These are phyloP conservation scores for Cylas formicarius DNA, from an alignment of 1,140 invertebrate genomes.

Conservation along the genomic window DNA sequence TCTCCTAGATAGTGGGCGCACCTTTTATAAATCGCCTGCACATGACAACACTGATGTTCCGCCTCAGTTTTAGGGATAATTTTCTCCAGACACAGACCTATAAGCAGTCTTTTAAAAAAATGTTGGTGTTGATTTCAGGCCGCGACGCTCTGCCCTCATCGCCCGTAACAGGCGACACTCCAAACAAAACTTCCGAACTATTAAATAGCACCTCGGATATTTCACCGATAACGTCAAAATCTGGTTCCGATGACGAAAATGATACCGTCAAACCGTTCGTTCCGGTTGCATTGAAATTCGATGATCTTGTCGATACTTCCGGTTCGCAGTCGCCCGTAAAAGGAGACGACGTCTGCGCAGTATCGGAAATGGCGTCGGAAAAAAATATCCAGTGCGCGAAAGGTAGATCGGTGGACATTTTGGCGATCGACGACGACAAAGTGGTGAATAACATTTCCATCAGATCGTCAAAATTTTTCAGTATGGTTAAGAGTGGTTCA, in stretches of 20 bases:
- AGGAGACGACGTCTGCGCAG: constrained; percentile 12
- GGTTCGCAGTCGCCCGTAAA: constrained; percentile 15
- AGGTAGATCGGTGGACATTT: no score
- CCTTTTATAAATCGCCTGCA: no score
- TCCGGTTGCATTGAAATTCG: constrained; percentile 15
- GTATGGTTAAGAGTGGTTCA: constrained; percentile 13
- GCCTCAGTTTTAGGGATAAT: no score
- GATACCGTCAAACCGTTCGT: constrained; percentile 4
- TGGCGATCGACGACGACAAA: neutral
- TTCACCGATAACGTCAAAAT: constrained; percentile 47
- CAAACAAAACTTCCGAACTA: constrained; percentile 46
- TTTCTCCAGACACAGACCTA: no score
- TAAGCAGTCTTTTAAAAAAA: no score
- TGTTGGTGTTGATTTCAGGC: no score
- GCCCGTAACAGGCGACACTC: constrained; percentile 39
- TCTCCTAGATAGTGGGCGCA: no score
- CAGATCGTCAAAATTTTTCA: constrained; percentile 9
- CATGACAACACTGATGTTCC: no score
- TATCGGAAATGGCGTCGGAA: constrained; percentile 4
- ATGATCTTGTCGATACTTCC: constrained; percentile 40
- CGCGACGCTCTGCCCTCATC: constrained; percentile 28
- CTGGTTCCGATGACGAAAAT: constrained; percentile 1
- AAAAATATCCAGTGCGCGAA: no score
- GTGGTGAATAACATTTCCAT: neutral
- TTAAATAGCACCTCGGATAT: constrained; percentile 49